Base-by-base conservation (phyloP, 1,140 invertebrate genomes). In the Harpegnathos saltator region DNA sequence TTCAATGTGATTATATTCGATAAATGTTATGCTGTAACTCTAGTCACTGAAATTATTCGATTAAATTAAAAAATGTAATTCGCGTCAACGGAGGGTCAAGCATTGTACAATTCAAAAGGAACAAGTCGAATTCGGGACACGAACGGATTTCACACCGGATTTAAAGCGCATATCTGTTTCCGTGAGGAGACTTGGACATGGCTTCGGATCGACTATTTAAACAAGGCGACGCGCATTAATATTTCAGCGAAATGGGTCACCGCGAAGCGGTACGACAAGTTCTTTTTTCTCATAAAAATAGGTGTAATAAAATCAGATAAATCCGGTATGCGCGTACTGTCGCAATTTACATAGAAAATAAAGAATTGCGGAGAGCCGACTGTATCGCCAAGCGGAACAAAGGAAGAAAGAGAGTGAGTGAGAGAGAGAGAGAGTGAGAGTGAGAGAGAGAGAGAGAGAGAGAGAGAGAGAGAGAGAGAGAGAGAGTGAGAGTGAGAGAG, bases 191-290 rank as follows among this genome's bases (percentile, higher is more conserved):
- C 14, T n/a, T 22, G n/a, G 17, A 62, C n/a, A 1, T 63, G 44
- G 4, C n/a, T 77, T 65, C 26, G 19, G 38, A 44, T 38, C 62
- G 44, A 33, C 44, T 75, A 77, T 54, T 66, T 38, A 15, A 17
- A 77, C 44, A 56, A 66, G 48, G 24, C 50, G 50, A 63, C 56
- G 7, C 33, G 63, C 72, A 75, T 75, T 59, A 63, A 63, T 75
- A 63, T 75, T 63, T 75, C 72, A 75, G 17, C 19, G 24, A 75
- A 75, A 63, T 75, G 7, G 72, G 38, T 75, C 58, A 75, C 24
- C 48, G n/a, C 33, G n/a, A n/a, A n/a, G n/a, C n/a, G 1, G 59
- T 38, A 75, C 24, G 58, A 74, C 38, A 62, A 44, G 24, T 2
- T 50, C 24, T n/a, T 52, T 75, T 75, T 75, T 63, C 44, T 22